Evolutionary conservation across 30 jellyfish, hydroid and myxozoan species (phyloP).

Genomic region (Nemopilema nomurai): DNA sequence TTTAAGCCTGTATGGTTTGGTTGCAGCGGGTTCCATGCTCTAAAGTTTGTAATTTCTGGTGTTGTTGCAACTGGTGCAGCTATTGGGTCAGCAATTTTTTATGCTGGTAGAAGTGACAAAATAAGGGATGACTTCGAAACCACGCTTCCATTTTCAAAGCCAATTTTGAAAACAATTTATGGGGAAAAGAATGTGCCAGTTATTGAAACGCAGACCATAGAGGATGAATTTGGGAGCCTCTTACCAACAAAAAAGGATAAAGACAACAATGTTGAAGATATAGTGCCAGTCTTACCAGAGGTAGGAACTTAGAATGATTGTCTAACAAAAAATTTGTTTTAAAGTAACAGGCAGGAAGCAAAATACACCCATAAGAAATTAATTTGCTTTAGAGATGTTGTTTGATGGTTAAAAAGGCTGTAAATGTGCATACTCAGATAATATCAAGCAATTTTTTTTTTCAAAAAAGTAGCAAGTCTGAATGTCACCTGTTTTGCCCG

Average conservation of each 20-base stretch:
- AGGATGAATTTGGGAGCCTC: constrained; percentile 15
- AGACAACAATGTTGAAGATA: not conserved
- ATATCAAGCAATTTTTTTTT: too few relatives aligned
- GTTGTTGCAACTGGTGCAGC: constrained; percentile 45
- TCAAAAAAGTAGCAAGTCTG: too few relatives aligned
- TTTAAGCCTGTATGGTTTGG: not conserved
- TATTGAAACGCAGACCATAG: not conserved
- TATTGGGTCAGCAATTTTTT: constrained; percentile 34
- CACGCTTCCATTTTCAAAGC: constrained; percentile 27
- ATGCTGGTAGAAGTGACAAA: constrained; percentile 66
- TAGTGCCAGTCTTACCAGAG: not conserved
- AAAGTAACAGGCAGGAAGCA: too few relatives aligned
- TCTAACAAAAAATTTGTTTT: not conserved
- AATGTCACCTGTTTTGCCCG: too few relatives aligned
- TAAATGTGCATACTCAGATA: too few relatives aligned
- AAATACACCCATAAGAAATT: too few relatives aligned
- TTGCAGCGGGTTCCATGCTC: constrained; percentile 12
- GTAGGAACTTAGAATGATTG: not conserved
- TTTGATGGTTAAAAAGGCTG: too few relatives aligned
- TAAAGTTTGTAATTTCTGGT: constrained; percentile 40
- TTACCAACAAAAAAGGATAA: constrained; percentile 2
- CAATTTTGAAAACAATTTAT: constrained; percentile 21
- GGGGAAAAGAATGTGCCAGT: constrained; percentile 10
- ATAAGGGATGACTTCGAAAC: constrained; percentile 39
- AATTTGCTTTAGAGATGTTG: too few relatives aligned